Evolutionary conservation across 2,113 vertebrate species (phyloP).

Genomic region (Numenius arquata): DNA sequence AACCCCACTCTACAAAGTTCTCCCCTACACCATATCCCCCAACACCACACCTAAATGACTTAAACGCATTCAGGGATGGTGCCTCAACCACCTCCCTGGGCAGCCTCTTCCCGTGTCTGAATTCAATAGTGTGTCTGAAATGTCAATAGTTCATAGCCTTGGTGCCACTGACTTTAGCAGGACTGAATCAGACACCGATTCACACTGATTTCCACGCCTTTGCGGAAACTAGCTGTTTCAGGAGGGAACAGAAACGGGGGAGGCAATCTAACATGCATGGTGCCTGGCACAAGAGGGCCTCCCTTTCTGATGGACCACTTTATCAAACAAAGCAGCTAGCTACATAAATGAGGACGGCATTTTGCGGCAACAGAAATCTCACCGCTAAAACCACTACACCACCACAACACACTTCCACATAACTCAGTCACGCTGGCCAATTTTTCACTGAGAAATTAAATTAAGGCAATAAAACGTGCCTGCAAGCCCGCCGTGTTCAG

Average conservation of each 20-base stretch:
- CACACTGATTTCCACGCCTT: not conserved
- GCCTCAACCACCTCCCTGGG: too few relatives aligned
- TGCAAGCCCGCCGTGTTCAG: not conserved
- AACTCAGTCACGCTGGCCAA: not conserved
- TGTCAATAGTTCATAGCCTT: not conserved
- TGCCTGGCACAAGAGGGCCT: not conserved
- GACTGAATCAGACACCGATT: not conserved
- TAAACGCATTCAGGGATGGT: too few relatives aligned
- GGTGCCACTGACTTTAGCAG: not conserved
- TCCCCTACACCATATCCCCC: too few relatives aligned
- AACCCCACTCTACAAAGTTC: too few relatives aligned
- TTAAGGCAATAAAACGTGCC: not conserved
- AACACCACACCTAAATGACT: too few relatives aligned
- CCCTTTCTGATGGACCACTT: not conserved
- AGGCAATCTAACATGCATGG: not conserved
- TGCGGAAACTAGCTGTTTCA: not conserved
- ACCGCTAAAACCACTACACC: not conserved
- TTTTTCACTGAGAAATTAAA: not conserved
- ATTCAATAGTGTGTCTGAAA: too few relatives aligned
- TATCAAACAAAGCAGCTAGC: not conserved
- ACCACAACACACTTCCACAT: not conserved
- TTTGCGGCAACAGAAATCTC: not conserved
- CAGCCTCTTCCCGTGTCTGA: too few relatives aligned
- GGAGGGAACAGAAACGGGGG: not conserved
- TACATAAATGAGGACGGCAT: not conserved